These are phyloP conservation scores for Drosophila neonasuta DNA, from an alignment of 2,888 invertebrate genomes.

Conservation along the genomic window DNA sequence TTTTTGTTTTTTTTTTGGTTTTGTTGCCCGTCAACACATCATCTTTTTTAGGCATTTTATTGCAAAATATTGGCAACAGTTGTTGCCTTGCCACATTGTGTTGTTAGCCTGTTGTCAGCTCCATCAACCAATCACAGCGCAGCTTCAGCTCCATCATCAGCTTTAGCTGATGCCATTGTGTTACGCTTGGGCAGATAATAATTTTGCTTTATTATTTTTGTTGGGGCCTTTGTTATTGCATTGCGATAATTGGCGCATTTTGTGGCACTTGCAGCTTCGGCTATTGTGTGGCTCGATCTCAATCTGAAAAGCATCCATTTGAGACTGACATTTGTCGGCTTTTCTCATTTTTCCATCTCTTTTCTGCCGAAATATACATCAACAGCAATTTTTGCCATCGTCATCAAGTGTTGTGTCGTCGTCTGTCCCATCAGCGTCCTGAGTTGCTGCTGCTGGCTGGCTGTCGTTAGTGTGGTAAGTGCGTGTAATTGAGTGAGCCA, in stretches of 20 bases:
- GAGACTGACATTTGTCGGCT: conserved; percentile 43
- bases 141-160: conserved; percentile 20
- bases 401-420: conserved; percentile 6
- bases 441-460: neutral
- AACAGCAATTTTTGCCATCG: conserved; percentile 48
- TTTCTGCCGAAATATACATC: conserved; percentile 30
- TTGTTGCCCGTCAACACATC: conserved; percentile 62
- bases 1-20: conserved; percentile 3
- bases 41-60: conserved; percentile 55
- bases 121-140: conserved; percentile 15
- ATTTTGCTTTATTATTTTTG: conserved; percentile 71
- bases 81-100: conserved; percentile 51
- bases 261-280: conserved; percentile 64
- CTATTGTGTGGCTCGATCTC: conserved; percentile 44
- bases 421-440: conserved; percentile 18
- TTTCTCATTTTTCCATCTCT: neutral
- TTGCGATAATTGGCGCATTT: conserved; percentile 69
- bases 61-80: conserved; percentile 72
- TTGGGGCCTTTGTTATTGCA: conserved; percentile 56
- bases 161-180: conserved; percentile 42
- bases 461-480: conserved; percentile 49
- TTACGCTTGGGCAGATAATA: conserved; percentile 60
- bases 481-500: conserved; percentile 70
- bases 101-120: conserved; percentile 40
- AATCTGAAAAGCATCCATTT: conserved; percentile 65